A percentile compares a stretch with the other conserved stretches of the same genome.
These are phyloP conservation scores for Colostygia pectinataria DNA, from an alignment of 2,888 invertebrate species.

Conservation along the genomic window DNA sequence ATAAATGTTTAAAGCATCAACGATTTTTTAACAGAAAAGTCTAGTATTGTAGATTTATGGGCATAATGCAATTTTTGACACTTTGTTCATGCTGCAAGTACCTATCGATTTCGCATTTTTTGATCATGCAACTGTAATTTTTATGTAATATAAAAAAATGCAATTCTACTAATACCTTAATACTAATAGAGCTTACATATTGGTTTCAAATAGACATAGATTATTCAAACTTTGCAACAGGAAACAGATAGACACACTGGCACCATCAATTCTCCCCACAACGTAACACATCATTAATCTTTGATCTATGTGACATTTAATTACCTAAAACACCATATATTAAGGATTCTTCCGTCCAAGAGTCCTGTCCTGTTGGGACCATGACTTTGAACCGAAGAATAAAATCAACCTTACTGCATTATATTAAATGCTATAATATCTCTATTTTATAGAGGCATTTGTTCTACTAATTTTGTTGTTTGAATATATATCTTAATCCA, in stretches of 20 bases:
- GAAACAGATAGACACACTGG: slow-evolving; percentile 38
- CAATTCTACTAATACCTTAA: no score
- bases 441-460: background rate
- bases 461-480: background rate
- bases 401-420: slow-evolving; percentile 6
- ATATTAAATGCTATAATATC: slow-evolving; percentile 3
- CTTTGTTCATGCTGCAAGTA: no score
- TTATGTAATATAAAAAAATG: no score
- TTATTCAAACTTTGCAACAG: slow-evolving; percentile 29
- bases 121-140: no score
- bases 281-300: slow-evolving; percentile 82
- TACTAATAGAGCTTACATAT: no score
- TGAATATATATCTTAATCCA: slow-evolving; percentile 33
- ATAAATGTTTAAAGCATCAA: no score
- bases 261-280: slow-evolving; percentile 51
- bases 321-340: slow-evolving; percentile 83
- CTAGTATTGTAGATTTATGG: no score
- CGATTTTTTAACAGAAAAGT: no score
- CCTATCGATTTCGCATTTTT: no score
- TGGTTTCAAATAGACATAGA: background rate
- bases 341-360: slow-evolving; percentile 73
- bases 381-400: slow-evolving; percentile 37
- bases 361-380: slow-evolving; percentile 47
- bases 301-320: slow-evolving; percentile 83
- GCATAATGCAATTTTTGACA: no score